Base-by-base conservation (phyloP, 2,113 vertebrate genomes). In the Syngnathus floridae region DNA sequence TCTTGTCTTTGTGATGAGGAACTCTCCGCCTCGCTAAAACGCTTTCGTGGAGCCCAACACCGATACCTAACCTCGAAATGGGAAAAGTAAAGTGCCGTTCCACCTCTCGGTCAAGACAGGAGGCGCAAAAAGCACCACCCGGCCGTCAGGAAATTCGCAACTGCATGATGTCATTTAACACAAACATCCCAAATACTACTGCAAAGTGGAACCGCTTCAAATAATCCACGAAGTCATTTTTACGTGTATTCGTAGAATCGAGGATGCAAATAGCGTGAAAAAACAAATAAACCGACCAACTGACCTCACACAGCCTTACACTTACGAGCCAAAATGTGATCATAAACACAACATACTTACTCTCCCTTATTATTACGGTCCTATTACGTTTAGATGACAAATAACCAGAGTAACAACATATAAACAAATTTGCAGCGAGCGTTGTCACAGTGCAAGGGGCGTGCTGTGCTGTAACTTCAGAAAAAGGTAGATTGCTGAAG, bases 1-100 rank as follows among this genome's bases (percentile, higher is more conserved):
- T 96, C 59, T 85, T 81, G 86, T 88, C 82, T 90, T 86, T 80
- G 72, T 80, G 68, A 76, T 65, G 66, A 75, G 67, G 77, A 76
- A 75, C 76, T 88, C 76, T 78, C 65, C 73, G 73, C 87, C 83
- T 81, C 81, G 67, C 67, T 69, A 59, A 80, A 83, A 79, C 66
- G 75, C 80, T 78, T 78, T 83, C 48, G 66, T 68, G 80, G 62
- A 54, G 67, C 68, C 81, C 61, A 71, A 80, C 72, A 84, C 77
- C 81, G 84, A 84, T 66, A 77, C 68, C 80, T 79, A 82, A 78
- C 81, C 80, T 82, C 83, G 77, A 89, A 90, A 84, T 89, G 77
- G 72, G 72, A 67, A 83, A 85, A 89, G 85, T 85, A 80, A 88
- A 86, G 80, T 88, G 83, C 81, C 76, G 75, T 82, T 81, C 22